Evolutionary conservation across 2,888 invertebrate genomes (phyloP), one percentile per base, ranked within the genome.

Genomic region (Philaethria dido): DNA sequence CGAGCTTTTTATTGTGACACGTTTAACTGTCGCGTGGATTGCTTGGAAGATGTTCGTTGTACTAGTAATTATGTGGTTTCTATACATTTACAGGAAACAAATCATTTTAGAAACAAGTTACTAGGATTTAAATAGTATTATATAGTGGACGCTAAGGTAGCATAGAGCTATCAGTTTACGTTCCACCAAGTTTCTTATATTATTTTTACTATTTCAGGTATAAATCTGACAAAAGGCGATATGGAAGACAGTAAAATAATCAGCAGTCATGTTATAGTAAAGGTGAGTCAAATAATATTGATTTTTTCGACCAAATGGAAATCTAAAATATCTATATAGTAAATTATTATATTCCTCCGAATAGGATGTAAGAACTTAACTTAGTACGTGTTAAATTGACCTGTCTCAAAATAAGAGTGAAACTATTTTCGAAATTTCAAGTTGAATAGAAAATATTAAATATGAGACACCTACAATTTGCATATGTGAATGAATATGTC

Each of bases 221-320:
- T 93, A 75, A 93, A 93, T 80, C 78, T 93, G 71, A 87, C 90
- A 72, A 93, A 93, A 82, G 84, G 85, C 66, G 93, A 90, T 70
- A 80, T 87, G 72, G 93, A 92, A 64, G 93, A 93, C 68, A 73
- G 83, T 9, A 89, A 86, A 79, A 83, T 85, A 76, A 80, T 86
- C 42, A 87, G 81, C 70, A 87, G 86, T 72, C 90, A 90, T 80
- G 87, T 92, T 54, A 79, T 90, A 63, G 82, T 91, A 72, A 93
- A 92, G 86, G 93, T 93, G 75, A 83, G 81, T 74, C 63, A 9
- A 16, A 8, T 45, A 13, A 45, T 25, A 13, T 45, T 42, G 6
- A 4, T 29, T 14, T 16, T 39, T 25, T 8, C n/a, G 13, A 3
- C 13, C 13, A 39, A 39, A 39, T 39, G 13, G 13, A 13, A 3